A percentile compares a stretch with the other conserved stretches of the same genome.
phyloP scores from a whole-genome alignment of 2,888 invertebrate genomes.

The Andrena bucephala region DNA sequence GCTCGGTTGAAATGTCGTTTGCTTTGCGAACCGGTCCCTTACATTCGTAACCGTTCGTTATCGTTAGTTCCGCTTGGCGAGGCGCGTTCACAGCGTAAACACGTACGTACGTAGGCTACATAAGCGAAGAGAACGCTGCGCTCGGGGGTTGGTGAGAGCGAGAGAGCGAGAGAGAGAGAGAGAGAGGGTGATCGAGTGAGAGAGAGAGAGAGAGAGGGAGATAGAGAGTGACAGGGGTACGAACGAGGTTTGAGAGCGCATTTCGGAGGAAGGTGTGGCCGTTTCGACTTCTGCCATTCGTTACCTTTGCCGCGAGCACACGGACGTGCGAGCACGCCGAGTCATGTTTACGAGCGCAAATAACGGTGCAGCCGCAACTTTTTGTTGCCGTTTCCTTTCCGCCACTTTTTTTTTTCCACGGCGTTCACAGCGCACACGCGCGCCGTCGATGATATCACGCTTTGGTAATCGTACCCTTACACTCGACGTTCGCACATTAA shows the following conservation, averaged over 20 bases:
- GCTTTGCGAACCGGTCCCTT: conserved; percentile 73
- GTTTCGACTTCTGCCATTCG: conserved; percentile 70
- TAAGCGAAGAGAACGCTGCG: conserved; percentile 33
- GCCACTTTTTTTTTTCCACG: conserved; percentile 8
- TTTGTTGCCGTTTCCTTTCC: conserved; percentile 43
- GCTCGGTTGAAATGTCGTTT: conserved; percentile 70
- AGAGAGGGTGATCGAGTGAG: conserved; percentile 10
- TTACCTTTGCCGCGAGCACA: conserved; percentile 65
- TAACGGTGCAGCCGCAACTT: conserved; percentile 53
- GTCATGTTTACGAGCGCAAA: conserved; percentile 64
- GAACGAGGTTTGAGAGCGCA: conserved; percentile 54
- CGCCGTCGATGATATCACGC: conserved; percentile 35
- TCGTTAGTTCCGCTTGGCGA: conserved; percentile 76
- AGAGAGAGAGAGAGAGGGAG: conserved; percentile 12
- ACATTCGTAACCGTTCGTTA: conserved; percentile 79
- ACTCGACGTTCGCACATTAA: background rate
- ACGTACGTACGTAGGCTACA: conserved; percentile 63
- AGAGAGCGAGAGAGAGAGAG: background rate
- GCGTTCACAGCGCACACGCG: background rate
- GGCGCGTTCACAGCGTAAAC: conserved; percentile 73
- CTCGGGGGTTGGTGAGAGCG: conserved; percentile 23
- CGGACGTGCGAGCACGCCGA: conserved; percentile 45
- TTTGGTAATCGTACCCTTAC: conserved; percentile 22
- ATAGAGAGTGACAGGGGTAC: conserved; percentile 48
- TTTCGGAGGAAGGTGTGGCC: conserved; percentile 71